Evolutionary conservation across 1,140 invertebrate species (phyloP), one percentile per base, ranked within the genome.

Genomic region (Acromyrmex charruanus): DNA sequence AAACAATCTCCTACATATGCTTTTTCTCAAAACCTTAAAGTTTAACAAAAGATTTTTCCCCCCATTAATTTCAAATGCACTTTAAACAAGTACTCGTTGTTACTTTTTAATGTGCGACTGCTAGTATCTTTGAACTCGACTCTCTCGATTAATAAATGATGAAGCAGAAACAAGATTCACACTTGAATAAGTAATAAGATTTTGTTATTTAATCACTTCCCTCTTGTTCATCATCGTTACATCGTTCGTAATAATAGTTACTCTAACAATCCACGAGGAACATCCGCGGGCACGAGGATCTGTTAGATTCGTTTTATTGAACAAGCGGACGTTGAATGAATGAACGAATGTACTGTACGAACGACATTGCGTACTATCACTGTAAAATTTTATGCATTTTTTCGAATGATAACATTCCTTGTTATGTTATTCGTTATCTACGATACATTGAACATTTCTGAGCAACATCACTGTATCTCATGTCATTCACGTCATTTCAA

Each of bases 381-480:
- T 25, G 55, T 61, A 49, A 74, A 82, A 61, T 14, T 84, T 31
- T 49, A 75, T 35, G 9, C 28, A 51, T 84, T 75, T 82, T 82
- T 84, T 74, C 80, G 80, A n/a, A n/a, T n/a, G 69, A 84, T 74
- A 74, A 66, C 25, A 10, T 58, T 58, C 25, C 68, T 82, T 14
- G 80, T 82, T 61, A 74, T 49, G 21, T 58, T 35, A 2, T 35
- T 61, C 80, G 53, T 84, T 75, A 63, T 84, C 69, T 25, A n/a
- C 44, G n/a, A 59, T 39, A 21, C 7, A 51, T 82, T 49, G 39
- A 82, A 49, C 55, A 10, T 16, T 58, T 61, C 39, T 7, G 16
- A 39, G 53, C 25, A 44, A 44, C 39, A 44, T 44, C 9, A 44
- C 9, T 44, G 51, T 5, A 55, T 3, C 10, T n/a, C 25, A 18